Conservation (phyloP, 2,113 vertebrate genomes). For the Mormoops blainvillei region DNA sequence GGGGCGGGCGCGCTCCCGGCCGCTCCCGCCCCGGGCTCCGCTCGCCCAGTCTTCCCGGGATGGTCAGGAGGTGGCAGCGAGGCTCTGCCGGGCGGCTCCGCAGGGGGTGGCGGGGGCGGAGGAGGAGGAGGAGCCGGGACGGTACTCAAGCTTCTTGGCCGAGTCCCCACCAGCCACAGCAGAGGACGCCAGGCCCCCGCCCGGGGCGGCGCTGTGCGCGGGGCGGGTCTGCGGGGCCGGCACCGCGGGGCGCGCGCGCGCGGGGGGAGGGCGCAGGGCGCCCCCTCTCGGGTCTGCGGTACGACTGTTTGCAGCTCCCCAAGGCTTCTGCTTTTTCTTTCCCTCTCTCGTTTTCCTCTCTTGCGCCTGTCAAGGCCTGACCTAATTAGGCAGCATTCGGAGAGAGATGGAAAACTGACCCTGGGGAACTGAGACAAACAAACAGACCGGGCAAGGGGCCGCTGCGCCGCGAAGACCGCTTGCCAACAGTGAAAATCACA, state of each 20-base stretch:
- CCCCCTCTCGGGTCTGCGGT: not conserved
- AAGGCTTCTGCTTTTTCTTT: too few species aligned
- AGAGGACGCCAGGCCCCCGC: not conserved
- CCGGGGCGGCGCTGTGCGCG: not conserved
- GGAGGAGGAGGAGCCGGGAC: not conserved
- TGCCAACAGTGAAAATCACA: not conserved
- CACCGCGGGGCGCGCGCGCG: not conserved
- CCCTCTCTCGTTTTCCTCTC: too few species aligned
- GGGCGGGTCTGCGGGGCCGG: not conserved
- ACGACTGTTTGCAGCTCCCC: not conserved
- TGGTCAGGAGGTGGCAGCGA: constrained; percentile 71
- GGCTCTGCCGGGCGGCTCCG: constrained; percentile 28
- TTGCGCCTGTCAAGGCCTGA: not conserved
- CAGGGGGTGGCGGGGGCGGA: not conserved
- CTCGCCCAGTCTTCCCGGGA: not conserved
- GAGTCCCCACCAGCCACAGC: not conserved
- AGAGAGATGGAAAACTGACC: not conserved
- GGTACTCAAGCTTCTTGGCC: not conserved
- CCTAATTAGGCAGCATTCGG: not conserved
- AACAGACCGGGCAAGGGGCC: not conserved
- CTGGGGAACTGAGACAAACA: not conserved
- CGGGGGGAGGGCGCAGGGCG: not conserved
- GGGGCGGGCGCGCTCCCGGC: not conserved
- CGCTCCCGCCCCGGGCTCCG: not conserved
- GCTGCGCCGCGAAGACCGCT: not conserved